Conservation (phyloP, 92 coral and sea anemone genomes). For the Heteractis magnifica region DNA sequence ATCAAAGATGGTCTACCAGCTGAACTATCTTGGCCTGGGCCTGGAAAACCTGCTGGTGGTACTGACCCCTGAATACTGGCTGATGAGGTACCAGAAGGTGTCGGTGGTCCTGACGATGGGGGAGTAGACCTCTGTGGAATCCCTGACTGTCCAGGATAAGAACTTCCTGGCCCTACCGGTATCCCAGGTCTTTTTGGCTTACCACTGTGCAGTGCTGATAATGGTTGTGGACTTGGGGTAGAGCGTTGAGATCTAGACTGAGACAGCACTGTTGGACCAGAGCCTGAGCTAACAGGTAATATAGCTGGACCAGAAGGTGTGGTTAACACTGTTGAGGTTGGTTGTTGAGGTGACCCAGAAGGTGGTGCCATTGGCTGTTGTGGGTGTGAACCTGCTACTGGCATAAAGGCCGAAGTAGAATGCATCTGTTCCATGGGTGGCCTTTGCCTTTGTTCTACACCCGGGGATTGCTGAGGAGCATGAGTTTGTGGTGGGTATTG, state of each 20-base stretch:
- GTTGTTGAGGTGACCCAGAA: neutral
- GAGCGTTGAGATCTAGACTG: constrained; percentile 44
- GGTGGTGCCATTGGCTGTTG: neutral
- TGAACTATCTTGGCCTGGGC: constrained; percentile 21
- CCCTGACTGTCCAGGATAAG: constrained; percentile 53
- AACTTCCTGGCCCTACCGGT: constrained; percentile 33
- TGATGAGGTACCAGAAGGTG: constrained; percentile 54
- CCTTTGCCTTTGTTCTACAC: neutral
- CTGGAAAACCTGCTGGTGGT: neutral
- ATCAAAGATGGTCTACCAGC: constrained; percentile 29
- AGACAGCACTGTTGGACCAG: constrained; percentile 45
- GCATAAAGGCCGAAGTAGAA: constrained; percentile 33
- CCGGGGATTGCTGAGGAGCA: neutral
- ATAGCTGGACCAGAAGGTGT: constrained; percentile 30
- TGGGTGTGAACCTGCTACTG: constrained; percentile 11
- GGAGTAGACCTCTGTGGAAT: constrained; percentile 36
- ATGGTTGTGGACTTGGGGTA: constrained; percentile 53
- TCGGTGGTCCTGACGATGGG: constrained; percentile 56
- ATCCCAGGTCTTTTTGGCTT: constrained; percentile 78
- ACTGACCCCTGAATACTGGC: constrained; percentile 17
- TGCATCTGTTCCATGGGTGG: constrained; percentile 17
- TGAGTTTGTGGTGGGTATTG: constrained; percentile 7
- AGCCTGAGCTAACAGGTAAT: constrained; percentile 19
- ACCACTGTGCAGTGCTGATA: constrained; percentile 81
- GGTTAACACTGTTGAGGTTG: neutral